A percentile compares a stretch with the other conserved stretches of the same genome.
Evolutionary conservation across 1,140 invertebrate genomes (phyloP).

Genomic region (Zaprionus ornatus): DNA sequence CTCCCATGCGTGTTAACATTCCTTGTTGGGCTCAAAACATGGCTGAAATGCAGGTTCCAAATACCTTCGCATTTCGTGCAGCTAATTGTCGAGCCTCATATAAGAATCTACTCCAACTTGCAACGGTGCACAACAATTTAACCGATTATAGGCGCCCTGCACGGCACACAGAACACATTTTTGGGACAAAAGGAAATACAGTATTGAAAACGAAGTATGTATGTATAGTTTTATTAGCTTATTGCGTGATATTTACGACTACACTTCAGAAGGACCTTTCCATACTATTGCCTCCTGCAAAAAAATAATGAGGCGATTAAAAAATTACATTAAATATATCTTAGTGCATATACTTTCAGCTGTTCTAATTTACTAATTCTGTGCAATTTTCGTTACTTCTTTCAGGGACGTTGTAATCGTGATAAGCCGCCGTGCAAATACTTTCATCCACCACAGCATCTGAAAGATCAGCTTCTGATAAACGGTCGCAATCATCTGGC

Average conservation of each 20-base stretch:
- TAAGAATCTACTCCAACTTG: background rate
- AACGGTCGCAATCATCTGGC: constrained; percentile 99
- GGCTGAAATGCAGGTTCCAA: background rate
- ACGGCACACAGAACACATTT: background rate
- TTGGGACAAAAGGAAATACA: background rate
- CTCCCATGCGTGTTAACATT: background rate
- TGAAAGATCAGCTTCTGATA: constrained; percentile 99
- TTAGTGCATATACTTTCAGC: too few relatives aligned
- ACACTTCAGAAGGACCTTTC: too few relatives aligned
- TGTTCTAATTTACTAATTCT: background rate
- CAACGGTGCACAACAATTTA: background rate
- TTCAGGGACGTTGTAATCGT: constrained; percentile 99
- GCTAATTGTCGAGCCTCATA: constrained; percentile 53
- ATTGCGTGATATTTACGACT: background rate
- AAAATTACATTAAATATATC: too few relatives aligned
- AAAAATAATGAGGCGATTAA: too few relatives aligned
- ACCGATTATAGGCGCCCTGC: background rate
- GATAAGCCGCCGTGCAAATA: constrained; percentile 99
- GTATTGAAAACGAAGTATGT: background rate
- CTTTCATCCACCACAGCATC: constrained; percentile 99
- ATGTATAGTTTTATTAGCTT: background rate
- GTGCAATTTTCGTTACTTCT: constrained; percentile 69
- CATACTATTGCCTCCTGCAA: too few relatives aligned
- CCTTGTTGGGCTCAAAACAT: background rate
- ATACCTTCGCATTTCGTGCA: constrained; percentile 51